Evolutionary conservation across 2,113 vertebrate species (phyloP).

Genomic region (Ailurus styani): DNA sequence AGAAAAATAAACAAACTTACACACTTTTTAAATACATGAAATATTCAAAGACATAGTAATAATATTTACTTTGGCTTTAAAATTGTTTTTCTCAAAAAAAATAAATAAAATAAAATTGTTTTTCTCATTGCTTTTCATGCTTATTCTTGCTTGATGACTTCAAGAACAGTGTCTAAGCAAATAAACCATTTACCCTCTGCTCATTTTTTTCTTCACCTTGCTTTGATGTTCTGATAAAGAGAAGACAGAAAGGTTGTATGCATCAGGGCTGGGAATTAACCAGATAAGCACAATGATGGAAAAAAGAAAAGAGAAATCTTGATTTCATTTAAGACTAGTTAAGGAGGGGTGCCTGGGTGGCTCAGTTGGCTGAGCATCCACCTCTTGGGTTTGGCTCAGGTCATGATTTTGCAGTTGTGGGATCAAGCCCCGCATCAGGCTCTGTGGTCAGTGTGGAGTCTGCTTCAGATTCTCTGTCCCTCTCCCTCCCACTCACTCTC

Average conservation of each 20-base stretch:
- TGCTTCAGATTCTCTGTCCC: background rate
- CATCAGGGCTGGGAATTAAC: background rate
- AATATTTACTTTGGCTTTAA: constrained; percentile 5
- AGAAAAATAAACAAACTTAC: background rate
- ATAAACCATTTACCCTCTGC: background rate
- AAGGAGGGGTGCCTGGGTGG: background rate
- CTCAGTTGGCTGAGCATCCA: background rate
- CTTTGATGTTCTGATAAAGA: background rate
- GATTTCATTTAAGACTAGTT: background rate
- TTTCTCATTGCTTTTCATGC: background rate
- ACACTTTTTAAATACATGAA: background rate
- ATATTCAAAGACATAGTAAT: background rate
- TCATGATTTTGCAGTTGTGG: background rate
- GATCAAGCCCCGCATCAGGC: background rate
- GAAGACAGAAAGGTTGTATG: background rate
- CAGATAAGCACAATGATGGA: background rate
- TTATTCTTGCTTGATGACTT: background rate
- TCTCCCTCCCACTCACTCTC: background rate
- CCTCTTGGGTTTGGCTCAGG: background rate
- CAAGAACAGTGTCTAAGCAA: background rate
- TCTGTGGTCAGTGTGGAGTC: background rate
- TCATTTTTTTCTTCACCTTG: background rate
- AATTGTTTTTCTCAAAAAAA: background rate
- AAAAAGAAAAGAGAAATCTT: background rate
- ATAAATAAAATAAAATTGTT: background rate